Evolutionary conservation across 2,113 vertebrate genomes (phyloP), one percentile per base, ranked within the genome.

Genomic region (Misgurnus anguillicaudatus): DNA sequence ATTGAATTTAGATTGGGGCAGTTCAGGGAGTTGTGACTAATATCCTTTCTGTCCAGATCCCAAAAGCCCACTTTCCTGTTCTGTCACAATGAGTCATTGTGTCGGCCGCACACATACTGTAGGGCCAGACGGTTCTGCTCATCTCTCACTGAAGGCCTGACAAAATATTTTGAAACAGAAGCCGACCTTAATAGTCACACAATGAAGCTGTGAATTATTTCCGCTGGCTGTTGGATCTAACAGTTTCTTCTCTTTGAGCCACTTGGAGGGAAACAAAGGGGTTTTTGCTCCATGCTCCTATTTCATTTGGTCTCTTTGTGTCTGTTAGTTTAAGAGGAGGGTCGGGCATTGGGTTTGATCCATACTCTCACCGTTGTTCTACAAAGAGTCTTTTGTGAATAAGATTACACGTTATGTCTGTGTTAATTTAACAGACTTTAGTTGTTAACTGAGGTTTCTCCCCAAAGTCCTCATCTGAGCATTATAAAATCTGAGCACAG

Each of bases 81-180:
- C 24, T 41, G 41, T 80, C 79, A 91, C 90, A 91, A 89, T 89
- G 90, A 90, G 82, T 91, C 89, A 89, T 90, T 91, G 90, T 91
- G 80, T 87, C 88, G 87, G 85, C 86, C 87, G 87, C 84, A 89
- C 89, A 89, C 86, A 84, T 83, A 31, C 24, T 31, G 24, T 31
- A 86, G 87, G 70, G 79, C 86, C 90, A 91, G 87, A 87, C 86
- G 79, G 83, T 53, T 53, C 84, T 82, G 82, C 83, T 80, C 79
- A 60, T 88, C 86, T 91, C 90, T 87, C 86, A 86, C 89, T 83
- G 24, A 87, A 88, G 85, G 83, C 87, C 86, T 89, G 86, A 90
- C 89, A 87, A 88, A 92, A 90, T 90, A 90, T 91, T 92, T 92
- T 87, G 85, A 88, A 90, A 90, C 85, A 86, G 84, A 88, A 82